phyloP scores from a whole-genome alignment of 2,888 invertebrate species.

The Cryptosula pallasiana region DNA sequence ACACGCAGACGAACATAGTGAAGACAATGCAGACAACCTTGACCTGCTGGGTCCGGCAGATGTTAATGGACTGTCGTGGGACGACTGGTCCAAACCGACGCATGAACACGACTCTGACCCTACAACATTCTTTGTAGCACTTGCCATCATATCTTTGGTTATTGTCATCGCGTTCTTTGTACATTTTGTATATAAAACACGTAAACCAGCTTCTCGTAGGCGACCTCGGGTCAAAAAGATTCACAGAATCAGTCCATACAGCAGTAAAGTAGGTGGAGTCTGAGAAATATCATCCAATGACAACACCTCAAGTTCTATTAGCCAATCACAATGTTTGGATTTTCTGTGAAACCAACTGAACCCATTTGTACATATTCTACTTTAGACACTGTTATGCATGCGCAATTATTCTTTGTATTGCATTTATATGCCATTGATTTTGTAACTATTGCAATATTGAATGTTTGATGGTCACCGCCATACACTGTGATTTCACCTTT shows the following conservation, averaged over 20 bases:
- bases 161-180: constrained; percentile 44
- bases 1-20: too few relatives aligned
- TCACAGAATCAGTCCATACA: not conserved
- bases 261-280: not conserved
- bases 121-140: constrained; percentile 42
- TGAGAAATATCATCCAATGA: too few relatives aligned
- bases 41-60: not conserved
- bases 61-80: constrained; percentile 2
- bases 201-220: constrained; percentile 29
- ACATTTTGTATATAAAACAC: constrained; percentile 43
- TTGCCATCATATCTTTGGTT: constrained; percentile 45
- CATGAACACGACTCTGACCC: constrained; percentile 31
- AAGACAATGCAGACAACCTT: not conserved
- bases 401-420: too few relatives aligned
- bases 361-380: too few relatives aligned
- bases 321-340: too few relatives aligned
- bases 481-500: too few relatives aligned
- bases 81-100: not conserved
- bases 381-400: too few relatives aligned
- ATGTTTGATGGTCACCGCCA: too few relatives aligned
- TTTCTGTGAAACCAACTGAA: too few relatives aligned
- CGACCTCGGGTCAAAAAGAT: not conserved
- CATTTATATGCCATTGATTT: too few relatives aligned
- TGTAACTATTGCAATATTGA: too few relatives aligned
- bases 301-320: too few relatives aligned